Evolutionary conservation across 2,797 vertebrate genomes (phyloP), one percentile per base, ranked within the genome.

Genomic region (Onychomys leucogaster): DNA sequence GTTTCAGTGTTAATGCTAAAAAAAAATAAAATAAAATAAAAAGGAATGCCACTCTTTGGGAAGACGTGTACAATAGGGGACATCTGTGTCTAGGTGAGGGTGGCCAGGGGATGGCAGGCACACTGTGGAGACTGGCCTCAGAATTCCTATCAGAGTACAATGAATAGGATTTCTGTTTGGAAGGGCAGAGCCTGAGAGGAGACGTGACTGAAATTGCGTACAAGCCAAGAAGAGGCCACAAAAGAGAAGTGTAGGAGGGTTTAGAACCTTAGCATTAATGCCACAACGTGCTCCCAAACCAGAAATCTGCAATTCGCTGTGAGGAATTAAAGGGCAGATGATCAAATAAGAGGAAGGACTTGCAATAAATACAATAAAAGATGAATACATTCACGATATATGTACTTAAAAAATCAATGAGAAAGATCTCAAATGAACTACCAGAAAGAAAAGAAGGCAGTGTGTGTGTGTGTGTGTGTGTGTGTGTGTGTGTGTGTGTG

Each of bases 241-340:
- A 80, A 97, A 91, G 86, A 67, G 67, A 91, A 57, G 34, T 16
- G 41, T 12, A 10, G 46, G 71, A 77, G 63, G 63, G 29, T 46
- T 87, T 94, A 90, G 32, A 69, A n/a, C 19, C 82, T 91, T 85
- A 86, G 55, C 88, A 91, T 83, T 80, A 89, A 89, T 59, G 61
- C 10, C 12, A 2, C 29, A 37, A 57, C 27, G 23, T 29, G 80
- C 21, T 55, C 73, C 5, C 2, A 17, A 19, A 29, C 14, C 52
- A 59, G 21, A 90, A 67, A 43, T 63, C 23, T n/a, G 71, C 16
- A 34, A 25, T 10, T 25, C 4, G 25, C 19, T 16, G 5, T 75
- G 27, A 75, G 49, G 41, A 78, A 87, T 94, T 76, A 71, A 90
- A 94, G 88, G 63, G 61, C 73, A 83, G 96, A 69, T 14, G 61